Conservation (phyloP, 30 jellyfish, hydroid and myxozoan species). For the Hydractinia symbiolongicarpus region DNA sequence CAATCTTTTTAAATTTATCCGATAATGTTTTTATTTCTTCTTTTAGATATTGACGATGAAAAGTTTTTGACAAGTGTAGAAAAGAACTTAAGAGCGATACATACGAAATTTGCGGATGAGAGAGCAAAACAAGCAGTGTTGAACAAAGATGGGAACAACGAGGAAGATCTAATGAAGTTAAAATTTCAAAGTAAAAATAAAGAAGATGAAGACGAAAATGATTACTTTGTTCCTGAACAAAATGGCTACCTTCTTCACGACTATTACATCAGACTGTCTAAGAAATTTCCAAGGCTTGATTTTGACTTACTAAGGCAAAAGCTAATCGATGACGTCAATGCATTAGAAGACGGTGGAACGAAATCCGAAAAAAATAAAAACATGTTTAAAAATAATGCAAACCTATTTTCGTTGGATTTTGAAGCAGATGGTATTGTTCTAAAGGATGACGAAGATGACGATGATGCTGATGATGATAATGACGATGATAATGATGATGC, state of each 20-base stretch:
- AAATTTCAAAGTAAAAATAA: too few relatives aligned
- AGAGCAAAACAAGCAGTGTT: too few relatives aligned
- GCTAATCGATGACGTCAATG: neutral
- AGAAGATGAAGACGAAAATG: too few relatives aligned
- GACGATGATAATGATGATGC: neutral
- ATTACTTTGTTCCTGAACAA: neutral
- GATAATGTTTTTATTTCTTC: too few relatives aligned
- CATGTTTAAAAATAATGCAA: neutral
- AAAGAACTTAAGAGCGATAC: too few relatives aligned
- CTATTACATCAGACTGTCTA: neutral
- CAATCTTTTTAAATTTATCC: too few relatives aligned
- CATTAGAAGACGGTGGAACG: neutral
- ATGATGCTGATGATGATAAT: neutral
- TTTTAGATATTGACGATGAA: too few relatives aligned
- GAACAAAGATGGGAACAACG: too few relatives aligned
- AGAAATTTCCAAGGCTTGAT: neutral
- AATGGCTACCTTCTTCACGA: conserved; percentile 11
- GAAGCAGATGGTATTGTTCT: conserved; percentile 3
- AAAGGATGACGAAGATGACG: neutral
- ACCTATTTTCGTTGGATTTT: neutral
- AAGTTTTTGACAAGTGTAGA: too few relatives aligned
- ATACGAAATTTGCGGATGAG: too few relatives aligned
- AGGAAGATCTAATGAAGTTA: too few relatives aligned
- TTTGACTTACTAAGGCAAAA: neutral
- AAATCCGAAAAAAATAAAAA: neutral